Conservation (phyloP, 2,888 invertebrate genomes). For the Ptychoptera albimana region DNA sequence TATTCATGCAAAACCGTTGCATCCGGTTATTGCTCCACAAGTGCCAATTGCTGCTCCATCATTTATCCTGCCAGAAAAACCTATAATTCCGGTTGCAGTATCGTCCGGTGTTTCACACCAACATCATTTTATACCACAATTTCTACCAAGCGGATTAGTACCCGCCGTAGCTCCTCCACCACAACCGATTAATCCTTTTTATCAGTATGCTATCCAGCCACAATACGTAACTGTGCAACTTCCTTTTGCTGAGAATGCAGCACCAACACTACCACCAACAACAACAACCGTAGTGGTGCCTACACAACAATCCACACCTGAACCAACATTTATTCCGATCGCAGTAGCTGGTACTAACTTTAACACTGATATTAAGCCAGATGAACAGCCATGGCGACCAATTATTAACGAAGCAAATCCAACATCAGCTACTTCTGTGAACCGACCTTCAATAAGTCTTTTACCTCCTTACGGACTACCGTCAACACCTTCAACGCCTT, state of each 20-base stretch:
- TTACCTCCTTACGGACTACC: not conserved
- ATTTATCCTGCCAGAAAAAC: not conserved
- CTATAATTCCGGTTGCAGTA: not conserved
- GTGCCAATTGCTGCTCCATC: not conserved
- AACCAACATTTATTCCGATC: not conserved
- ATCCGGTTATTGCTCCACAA: constrained; percentile 1
- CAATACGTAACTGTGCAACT: not conserved
- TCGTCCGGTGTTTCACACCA: too few relatives aligned
- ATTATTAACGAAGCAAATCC: not conserved
- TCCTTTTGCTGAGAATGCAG: not conserved
- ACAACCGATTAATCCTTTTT: not conserved
- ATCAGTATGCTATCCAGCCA: not conserved
- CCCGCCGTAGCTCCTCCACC: not conserved
- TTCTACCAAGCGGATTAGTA: not conserved
- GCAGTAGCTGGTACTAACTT: not conserved
- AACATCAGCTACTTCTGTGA: not conserved
- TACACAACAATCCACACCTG: not conserved
- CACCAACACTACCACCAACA: not conserved
- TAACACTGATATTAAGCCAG: not conserved
- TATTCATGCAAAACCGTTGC: not conserved
- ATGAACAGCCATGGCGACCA: constrained; percentile 2
- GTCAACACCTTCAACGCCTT: too few relatives aligned
- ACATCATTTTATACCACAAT: too few relatives aligned
- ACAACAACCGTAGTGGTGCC: not conserved
- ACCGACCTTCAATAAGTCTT: not conserved